phyloP scores from a whole-genome alignment of 2,797 vertebrate species.

The Gymnoscopelus microlampas region DNA sequence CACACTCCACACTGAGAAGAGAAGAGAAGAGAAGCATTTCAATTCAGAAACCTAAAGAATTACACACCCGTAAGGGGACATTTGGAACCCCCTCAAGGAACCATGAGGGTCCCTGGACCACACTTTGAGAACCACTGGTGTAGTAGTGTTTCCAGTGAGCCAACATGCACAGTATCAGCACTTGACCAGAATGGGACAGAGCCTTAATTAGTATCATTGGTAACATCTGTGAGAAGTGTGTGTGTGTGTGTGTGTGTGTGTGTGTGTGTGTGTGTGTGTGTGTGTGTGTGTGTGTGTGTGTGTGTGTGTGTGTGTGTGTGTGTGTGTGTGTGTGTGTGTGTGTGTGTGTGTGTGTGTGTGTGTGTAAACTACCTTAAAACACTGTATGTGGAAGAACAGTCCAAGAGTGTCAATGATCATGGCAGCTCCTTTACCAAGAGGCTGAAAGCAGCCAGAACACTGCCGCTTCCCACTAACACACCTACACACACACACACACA shows the following conservation, averaged over 20 bases:
- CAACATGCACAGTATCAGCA: no score
- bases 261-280: conserved; percentile 1
- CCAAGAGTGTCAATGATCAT: conserved; percentile 97
- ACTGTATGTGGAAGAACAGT: conserved; percentile 96
- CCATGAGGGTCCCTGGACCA: no score
- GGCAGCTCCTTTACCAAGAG: conserved; percentile 94
- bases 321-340: conserved; percentile 14
- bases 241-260: conserved; percentile 10
- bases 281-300: conserved; percentile 3
- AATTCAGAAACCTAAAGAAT: no score
- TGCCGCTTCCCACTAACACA: conserved; percentile 95
- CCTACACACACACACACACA: conserved; percentile 69
- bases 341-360: background rate
- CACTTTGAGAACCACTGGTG: no score
- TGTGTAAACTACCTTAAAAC: conserved; percentile 87
- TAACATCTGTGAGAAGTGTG: background rate
- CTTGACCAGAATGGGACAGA: no score
- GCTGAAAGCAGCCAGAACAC: conserved; percentile 91
- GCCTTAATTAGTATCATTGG: no score
- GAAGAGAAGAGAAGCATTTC: background rate
- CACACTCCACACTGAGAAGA: conserved; percentile 90
- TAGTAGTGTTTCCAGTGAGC: no score
- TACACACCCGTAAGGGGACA: no score
- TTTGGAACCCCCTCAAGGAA: no score
- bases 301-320: background rate